Evolutionary conservation across 2,797 vertebrate species (phyloP), one percentile per base, ranked within the genome.

Genomic region (Pseudotriccus pelzelni): DNA sequence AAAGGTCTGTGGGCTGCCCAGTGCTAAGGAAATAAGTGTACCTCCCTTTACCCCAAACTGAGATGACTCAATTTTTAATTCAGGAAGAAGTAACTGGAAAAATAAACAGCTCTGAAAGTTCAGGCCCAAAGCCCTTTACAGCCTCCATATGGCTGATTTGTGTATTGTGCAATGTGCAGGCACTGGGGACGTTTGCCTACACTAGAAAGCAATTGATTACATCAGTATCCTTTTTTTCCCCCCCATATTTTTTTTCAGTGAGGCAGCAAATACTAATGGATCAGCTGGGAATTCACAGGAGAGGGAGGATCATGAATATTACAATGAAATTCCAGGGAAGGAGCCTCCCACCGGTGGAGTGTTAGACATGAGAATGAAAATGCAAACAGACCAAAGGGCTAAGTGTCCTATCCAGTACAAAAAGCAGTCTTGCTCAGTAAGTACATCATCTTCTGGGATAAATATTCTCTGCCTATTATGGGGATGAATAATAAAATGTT

Each of bases 261-360:
- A 98, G 93, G 97, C 97, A 83, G 87, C 93, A 68, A 97, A 89
- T 66, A 52, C 87, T 56, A 97, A 95, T 37, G 97, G 95, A 89
- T 88, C 93, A 66, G 74, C 97, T 53, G 96, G 96, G 75, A 97
- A 93, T 70, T 43, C 89, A 36, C 97, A 97, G 84, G 97, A 97
- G 44, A 97, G 95, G 84, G 98, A 97, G 53, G 97, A 97, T 64
- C 97, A 91, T 17, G 98, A 98, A 88, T 99, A 99, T 95, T 99
- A 99, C 96, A 99, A 99, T 4, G 97, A 98, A 96, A 98, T 98
- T 96, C 98, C 98, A 34, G 98, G 98, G 87, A 99, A 98, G 94
- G 97, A 95, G 83, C 97, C 98, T 16, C 98, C 98, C 32, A 72
- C 95, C 2, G 98, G 98, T 12, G 98, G 98, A 36, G 77, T 98